Base-by-base conservation (phyloP, 2,888 invertebrate species). In the Rhogogaster chlorosoma region DNA sequence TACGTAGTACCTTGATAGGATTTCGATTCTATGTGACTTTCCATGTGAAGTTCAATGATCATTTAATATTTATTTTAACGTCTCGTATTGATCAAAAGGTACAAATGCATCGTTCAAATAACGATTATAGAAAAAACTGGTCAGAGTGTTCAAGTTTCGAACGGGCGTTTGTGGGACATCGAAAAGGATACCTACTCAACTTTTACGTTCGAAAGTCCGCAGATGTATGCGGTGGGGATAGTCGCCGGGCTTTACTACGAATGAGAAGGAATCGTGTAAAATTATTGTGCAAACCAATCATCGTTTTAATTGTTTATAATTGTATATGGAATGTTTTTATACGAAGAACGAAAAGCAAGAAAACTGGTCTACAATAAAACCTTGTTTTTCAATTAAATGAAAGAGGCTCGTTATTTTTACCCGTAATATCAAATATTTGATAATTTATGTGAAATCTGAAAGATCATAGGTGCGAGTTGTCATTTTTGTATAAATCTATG, bases 201-300 rank as follows among this genome's bases (percentile, higher is more conserved):
- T 2, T 86, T 88, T 75, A 84, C 87, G 29, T 87, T 89, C 42
- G 91, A 92, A 67, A 89, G 85, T 84, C 15, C 86, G 0, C 86
- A 89, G 38, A 85, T 90, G 29, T 89, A 88, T 26, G 91, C 90
- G 0, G 71, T 88, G 9, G 92, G 91, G 12, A 87, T 88, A 5
- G 89, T 91, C 4, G 84, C 84, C 7, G 91, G 86, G 2, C 53
- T 90, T 71, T 90, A 92, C 86, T 92, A 91, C 85, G 91, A 92
- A 84, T 92, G 18, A 53, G 9, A 61, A 26, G 38, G 6, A 22
- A 38, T 22, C 15, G n/a, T n/a, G 29, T 29, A n/a, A 32, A 32
- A 15, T 45, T 45, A 45, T 45, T 10, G 36, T 53, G 3, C 45
- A 15, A 5, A 75, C 26, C 2, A 36, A 45, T 75, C 26, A 10